These are phyloP conservation scores for Lutraria lutraria DNA, from an alignment of 2,888 invertebrate species.

Conservation along the genomic window DNA sequence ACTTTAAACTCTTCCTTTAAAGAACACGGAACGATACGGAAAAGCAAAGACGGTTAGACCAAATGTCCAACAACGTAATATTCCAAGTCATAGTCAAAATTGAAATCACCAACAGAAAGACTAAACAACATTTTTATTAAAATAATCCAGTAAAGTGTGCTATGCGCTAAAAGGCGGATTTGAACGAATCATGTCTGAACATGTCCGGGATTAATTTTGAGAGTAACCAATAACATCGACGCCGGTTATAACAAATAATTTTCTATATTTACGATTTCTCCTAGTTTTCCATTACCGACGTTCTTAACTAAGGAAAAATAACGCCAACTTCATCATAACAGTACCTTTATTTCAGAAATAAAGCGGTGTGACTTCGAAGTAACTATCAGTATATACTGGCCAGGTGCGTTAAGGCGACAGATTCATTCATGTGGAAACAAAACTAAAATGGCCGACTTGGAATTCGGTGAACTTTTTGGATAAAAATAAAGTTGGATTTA, in stretches of 20 bases:
- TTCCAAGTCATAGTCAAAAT: no score
- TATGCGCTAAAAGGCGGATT: background rate
- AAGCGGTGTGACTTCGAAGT: background rate
- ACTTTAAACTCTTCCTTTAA: no score
- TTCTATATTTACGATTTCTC: no score
- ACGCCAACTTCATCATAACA: no score
- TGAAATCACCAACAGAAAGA: background rate
- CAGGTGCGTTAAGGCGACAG: background rate
- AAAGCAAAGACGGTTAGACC: no score
- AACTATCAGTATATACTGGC: background rate
- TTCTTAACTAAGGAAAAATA: no score
- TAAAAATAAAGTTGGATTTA: constrained; percentile 21
- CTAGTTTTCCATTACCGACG: no score
- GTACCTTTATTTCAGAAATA: no score
- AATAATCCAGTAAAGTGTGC: background rate
- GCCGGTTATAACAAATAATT: constrained; percentile 13
- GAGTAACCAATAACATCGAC: constrained; percentile 26
- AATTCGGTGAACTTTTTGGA: background rate
- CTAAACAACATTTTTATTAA: background rate
- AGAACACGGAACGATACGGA: no score
- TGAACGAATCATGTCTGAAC: constrained; percentile 9
- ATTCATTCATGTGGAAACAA: constrained; percentile 41
- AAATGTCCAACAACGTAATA: no score
- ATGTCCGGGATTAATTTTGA: constrained; percentile 31
- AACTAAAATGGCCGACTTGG: constrained; percentile 40